A percentile compares a stretch with the other conserved stretches of the same genome.
These are phyloP conservation scores for Ciconia stormi DNA, from an alignment of 2,113 vertebrate species.

Conservation along the genomic window DNA sequence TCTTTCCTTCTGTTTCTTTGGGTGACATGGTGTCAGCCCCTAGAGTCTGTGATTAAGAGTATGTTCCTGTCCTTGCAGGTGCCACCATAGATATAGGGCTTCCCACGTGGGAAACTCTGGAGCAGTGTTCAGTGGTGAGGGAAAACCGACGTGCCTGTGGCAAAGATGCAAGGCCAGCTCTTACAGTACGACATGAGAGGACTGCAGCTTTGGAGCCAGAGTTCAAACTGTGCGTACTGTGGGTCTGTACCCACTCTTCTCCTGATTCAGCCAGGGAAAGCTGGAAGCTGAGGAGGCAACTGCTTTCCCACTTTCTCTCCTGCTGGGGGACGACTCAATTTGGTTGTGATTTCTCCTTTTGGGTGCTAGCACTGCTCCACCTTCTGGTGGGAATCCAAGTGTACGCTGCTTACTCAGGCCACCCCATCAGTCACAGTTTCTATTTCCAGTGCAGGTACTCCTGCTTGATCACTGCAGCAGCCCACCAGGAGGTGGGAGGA, in stretches of 20 bases:
- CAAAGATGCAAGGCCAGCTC: neutral
- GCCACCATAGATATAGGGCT: neutral
- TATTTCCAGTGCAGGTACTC: neutral
- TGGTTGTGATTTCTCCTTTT: neutral
- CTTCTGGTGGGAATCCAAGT: neutral
- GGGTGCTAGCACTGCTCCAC: neutral
- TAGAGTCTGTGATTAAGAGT: neutral
- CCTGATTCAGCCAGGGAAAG: neutral
- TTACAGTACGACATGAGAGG: fast-evolving
- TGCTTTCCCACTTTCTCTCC: neutral
- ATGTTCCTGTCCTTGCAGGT: neutral
- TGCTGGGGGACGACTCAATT: fast-evolving
- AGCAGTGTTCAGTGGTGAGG: fast-evolving
- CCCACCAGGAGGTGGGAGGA: neutral
- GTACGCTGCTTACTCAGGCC: neutral
- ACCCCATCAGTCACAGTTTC: neutral
- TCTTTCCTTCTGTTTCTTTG: neutral
- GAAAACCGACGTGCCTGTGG: fast-evolving
- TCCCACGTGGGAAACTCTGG: neutral
- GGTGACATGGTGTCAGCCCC: neutral
- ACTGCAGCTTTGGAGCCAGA: neutral
- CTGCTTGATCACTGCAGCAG: neutral
- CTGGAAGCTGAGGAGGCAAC: neutral
- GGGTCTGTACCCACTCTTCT: neutral
- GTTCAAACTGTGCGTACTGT: neutral